Evolutionary conservation across 2,113 vertebrate species (phyloP).

Genomic region (Thamnophis sirtalis): DNA sequence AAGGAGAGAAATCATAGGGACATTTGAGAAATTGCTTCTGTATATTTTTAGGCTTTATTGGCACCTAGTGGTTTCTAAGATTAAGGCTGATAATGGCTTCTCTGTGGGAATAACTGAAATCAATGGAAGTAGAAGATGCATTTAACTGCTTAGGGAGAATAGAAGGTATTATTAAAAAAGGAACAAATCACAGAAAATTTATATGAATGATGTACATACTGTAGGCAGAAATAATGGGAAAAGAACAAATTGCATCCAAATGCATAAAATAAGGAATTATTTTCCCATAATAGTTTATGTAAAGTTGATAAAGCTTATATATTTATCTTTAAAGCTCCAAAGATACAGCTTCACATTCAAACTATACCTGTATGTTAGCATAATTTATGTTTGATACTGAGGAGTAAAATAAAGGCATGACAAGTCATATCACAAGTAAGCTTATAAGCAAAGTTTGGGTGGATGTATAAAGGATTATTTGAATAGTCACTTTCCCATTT

Average conservation of each 20-base stretch:
- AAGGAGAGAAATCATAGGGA: background rate
- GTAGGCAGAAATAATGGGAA: background rate
- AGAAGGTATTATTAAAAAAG: constrained; percentile 6
- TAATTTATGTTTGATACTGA: background rate
- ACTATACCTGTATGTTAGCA: background rate
- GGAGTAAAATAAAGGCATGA: background rate
- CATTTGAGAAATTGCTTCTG: constrained; percentile 29
- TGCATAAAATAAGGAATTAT: background rate
- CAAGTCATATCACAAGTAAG: background rate
- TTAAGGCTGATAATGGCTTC: constrained; percentile 2
- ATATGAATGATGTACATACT: background rate
- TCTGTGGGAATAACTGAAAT: background rate
- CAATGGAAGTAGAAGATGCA: background rate
- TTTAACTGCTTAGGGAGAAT: constrained; percentile 8
- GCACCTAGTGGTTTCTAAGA: constrained; percentile 16
- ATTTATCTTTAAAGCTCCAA: background rate
- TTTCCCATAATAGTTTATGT: background rate
- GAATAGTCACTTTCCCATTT: background rate
- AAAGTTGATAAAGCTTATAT: background rate
- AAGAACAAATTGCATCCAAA: background rate
- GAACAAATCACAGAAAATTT: background rate
- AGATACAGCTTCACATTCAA: background rate
- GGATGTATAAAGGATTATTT: background rate
- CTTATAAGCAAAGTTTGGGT: background rate
- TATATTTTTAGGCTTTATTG: constrained; percentile 24